Evolutionary conservation across 2,113 vertebrate genomes (phyloP).

Genomic region (Pseudorectes ferrugineus): DNA sequence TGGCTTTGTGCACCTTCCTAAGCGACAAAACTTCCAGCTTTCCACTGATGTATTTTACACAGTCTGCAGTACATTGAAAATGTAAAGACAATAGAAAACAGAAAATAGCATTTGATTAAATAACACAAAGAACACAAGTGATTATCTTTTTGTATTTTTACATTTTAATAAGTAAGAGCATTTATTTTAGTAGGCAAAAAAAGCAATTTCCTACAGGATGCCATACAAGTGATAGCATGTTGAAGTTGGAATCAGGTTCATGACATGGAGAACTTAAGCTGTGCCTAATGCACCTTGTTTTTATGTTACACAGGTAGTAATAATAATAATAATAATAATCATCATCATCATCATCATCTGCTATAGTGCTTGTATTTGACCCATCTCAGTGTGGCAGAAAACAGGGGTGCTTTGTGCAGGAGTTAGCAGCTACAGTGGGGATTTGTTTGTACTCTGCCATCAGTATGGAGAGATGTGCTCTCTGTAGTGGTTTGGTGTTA

Average conservation of each 20-base stretch:
- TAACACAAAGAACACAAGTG: background rate
- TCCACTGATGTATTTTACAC: background rate
- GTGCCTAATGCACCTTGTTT: background rate
- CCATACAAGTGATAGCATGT: background rate
- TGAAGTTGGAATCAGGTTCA: background rate
- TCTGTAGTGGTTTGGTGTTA: background rate
- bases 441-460: background rate
- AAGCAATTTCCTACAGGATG: background rate
- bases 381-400: background rate
- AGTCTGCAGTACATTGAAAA: background rate
- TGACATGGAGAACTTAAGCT: background rate
- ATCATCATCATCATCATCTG: background rate
- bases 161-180: background rate
- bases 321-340: too few relatives aligned
- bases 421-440: background rate
- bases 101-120: background rate
- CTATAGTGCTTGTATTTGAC: background rate
- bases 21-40: background rate
- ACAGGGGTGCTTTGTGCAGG: background rate
- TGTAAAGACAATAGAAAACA: background rate
- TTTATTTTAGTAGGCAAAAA: background rate
- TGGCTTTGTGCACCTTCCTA: background rate
- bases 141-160: background rate
- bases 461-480: background rate
- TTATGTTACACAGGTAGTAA: rapidly evolving